A percentile compares a stretch with the other conserved stretches of the same genome.
Conservation (phyloP, 2,797 vertebrate species). For the Myotis pilosus region DNA sequence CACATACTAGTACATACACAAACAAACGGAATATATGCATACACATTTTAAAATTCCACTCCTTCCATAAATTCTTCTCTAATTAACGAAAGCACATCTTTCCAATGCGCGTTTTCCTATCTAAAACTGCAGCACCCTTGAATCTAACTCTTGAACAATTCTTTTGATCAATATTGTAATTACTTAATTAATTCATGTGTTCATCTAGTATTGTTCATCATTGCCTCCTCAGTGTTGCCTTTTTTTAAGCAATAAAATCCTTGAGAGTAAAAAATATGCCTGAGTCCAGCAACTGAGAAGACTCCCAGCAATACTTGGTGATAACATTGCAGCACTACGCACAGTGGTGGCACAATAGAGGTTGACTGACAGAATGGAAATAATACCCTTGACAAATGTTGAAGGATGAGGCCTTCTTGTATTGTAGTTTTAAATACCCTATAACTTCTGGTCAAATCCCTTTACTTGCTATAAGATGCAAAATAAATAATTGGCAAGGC, state of each 20-base stretch:
- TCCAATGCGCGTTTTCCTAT: background rate
- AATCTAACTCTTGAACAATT: slow-evolving; percentile 28
- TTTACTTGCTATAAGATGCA: slow-evolving; percentile 44
- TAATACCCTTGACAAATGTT: background rate
- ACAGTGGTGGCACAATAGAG: background rate
- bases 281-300: background rate
- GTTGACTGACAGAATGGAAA: background rate
- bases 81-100: background rate
- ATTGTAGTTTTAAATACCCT: slow-evolving; percentile 41
- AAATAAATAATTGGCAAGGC: background rate
- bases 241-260: slow-evolving; percentile 34
- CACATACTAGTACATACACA: too few species aligned
- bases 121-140: background rate
- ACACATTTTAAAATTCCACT: background rate
- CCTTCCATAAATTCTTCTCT: background rate
- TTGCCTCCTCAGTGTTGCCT: background rate
- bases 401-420: background rate
- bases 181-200: background rate
- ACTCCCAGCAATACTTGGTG: background rate
- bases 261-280: background rate
- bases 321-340: background rate
- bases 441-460: slow-evolving; percentile 32
- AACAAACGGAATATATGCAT: too few species aligned
- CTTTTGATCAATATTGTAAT: background rate
- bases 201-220: background rate